Conservation (phyloP, 2,113 vertebrate genomes). For the Theristicus caerulescens region DNA sequence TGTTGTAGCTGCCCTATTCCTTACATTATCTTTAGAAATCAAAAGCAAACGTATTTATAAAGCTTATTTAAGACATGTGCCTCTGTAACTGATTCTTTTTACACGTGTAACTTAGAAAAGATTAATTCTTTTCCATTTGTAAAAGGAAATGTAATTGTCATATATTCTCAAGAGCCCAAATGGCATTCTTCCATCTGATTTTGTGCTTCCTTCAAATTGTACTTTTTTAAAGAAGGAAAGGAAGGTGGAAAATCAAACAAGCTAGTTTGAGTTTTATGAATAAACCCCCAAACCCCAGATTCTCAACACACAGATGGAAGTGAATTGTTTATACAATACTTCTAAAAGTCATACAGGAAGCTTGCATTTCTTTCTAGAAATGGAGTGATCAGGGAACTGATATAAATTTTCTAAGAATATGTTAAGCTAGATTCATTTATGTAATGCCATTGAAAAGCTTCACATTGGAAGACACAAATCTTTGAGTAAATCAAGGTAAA, state of each 20-base stretch:
- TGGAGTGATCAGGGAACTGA: background rate
- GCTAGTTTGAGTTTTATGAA: background rate
- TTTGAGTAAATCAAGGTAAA: background rate
- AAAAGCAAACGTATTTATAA: background rate
- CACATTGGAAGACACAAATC: background rate
- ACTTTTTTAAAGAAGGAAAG: background rate
- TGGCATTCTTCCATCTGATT: background rate
- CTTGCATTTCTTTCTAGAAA: background rate
- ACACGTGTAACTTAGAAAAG: background rate
- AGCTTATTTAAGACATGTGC: background rate
- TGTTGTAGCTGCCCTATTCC: background rate
- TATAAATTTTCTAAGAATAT: background rate
- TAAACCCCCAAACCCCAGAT: background rate
- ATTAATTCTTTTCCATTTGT: background rate
- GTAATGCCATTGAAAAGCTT: background rate
- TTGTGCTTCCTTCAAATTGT: background rate
- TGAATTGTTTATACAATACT: background rate
- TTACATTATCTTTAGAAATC: background rate
- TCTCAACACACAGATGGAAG: background rate
- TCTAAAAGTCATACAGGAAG: background rate
- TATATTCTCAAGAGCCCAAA: background rate
- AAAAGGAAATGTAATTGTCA: conserved; percentile 7
- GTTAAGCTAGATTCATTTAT: background rate
- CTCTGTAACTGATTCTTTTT: background rate
- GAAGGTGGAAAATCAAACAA: background rate